Conservation (phyloP, 2,888 invertebrate species). For the Eupithecia inturbata region DNA sequence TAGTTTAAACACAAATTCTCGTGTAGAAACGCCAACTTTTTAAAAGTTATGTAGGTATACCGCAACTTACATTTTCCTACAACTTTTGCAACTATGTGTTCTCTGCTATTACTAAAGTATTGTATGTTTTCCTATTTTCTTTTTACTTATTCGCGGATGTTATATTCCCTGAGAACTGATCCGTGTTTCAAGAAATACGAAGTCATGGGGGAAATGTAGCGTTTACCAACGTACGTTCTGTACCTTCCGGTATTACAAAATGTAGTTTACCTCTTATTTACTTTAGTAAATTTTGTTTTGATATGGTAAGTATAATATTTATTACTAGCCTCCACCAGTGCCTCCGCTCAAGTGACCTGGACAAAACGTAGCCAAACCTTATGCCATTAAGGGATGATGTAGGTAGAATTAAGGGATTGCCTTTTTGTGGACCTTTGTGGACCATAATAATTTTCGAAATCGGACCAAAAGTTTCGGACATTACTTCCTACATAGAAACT, state of each 20-base stretch:
- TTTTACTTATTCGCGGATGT: conserved; percentile 6
- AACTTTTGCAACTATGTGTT: conserved; percentile 29
- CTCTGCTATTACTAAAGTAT: conserved; percentile 21
- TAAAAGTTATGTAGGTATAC: neutral
- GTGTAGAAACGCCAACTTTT: conserved; percentile 16
- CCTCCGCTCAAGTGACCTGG: too few relatives aligned
- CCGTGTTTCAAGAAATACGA: neutral
- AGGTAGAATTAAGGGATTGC: too few relatives aligned
- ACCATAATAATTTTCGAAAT: too few relatives aligned
- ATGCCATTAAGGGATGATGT: too few relatives aligned
- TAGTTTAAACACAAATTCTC: conserved; percentile 19
- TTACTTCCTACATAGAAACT: too few relatives aligned
- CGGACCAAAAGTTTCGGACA: too few relatives aligned
- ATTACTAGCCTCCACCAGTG: too few relatives aligned
- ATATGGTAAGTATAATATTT: too few relatives aligned
- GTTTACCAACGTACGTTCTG: neutral
- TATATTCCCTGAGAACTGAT: conserved; percentile 7
- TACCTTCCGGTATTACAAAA: neutral
- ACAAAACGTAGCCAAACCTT: too few relatives aligned
- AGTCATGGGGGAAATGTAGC: neutral
- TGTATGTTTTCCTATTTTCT: conserved; percentile 13
- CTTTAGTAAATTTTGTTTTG: too few relatives aligned
- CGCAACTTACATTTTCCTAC: conserved; percentile 17
- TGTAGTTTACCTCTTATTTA: neutral
- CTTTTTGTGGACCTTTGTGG: too few relatives aligned